phyloP scores from a whole-genome alignment of 1,140 invertebrate species.

The Sitophilus oryzae region DNA sequence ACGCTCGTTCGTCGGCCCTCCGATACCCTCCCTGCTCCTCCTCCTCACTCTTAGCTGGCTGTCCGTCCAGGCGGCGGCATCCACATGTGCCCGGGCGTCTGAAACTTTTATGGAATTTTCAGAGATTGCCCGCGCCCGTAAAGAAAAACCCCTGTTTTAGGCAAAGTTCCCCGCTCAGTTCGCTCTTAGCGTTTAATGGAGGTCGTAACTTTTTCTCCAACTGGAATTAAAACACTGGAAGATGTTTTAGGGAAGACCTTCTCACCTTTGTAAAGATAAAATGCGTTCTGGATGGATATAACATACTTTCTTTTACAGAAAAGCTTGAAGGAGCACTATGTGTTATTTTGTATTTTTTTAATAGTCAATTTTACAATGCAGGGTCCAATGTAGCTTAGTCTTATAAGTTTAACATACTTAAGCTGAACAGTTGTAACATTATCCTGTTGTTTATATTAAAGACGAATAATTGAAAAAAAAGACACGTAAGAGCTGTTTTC shows the following conservation, averaged over 20 bases:
- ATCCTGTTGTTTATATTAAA: no score
- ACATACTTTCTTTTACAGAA: no score
- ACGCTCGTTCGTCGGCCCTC: neutral
- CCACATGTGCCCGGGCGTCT: slow-evolving; percentile 7
- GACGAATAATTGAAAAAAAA: no score
- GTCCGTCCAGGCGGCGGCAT: slow-evolving; percentile 14
- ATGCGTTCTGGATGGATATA: no score
- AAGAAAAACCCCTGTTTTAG: slow-evolving; percentile 14
- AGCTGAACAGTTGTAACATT: no score
- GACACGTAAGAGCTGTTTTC: no score
- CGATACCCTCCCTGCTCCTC: slow-evolving; percentile 11
- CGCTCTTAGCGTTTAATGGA: slow-evolving; percentile 11
- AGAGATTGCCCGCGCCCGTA: slow-evolving; percentile 23
- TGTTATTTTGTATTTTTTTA: no score
- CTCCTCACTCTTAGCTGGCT: slow-evolving; percentile 10
- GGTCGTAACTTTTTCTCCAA: slow-evolving; percentile 15
- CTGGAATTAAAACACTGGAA: slow-evolving; percentile 11
- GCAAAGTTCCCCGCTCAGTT: slow-evolving; percentile 15
- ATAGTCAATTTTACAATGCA: no score
- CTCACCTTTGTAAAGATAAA: no score
- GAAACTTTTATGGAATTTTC: slow-evolving; percentile 30
- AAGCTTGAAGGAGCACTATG: no score
- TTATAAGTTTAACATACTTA: no score
- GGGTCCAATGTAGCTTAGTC: no score
- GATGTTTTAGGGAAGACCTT: slow-evolving; percentile 9